phyloP scores from a whole-genome alignment of 2,888 invertebrate genomes.

The Eustalomyia histrio region DNA sequence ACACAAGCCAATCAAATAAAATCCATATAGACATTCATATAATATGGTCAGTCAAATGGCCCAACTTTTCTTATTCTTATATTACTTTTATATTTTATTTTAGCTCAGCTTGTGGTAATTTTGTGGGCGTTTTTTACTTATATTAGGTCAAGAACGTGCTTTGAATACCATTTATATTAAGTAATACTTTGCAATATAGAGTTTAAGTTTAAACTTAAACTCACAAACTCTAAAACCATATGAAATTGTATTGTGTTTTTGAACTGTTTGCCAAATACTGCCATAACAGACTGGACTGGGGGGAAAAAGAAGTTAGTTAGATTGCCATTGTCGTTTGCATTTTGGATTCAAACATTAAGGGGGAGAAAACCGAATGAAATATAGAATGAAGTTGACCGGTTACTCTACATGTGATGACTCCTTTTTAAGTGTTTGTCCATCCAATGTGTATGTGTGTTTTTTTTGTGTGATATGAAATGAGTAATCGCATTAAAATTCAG shows the following conservation, averaged over 20 bases:
- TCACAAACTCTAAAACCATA: conserved; percentile 19
- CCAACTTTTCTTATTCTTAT: conserved; percentile 42
- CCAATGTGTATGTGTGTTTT: background rate
- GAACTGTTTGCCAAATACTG: conserved; percentile 51
- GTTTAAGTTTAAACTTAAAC: conserved; percentile 37
- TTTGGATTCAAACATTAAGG: background rate
- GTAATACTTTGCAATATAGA: conserved; percentile 50
- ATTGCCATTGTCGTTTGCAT: conserved; percentile 17
- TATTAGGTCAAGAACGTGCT: conserved; percentile 79
- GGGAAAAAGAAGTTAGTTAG: conserved; percentile 23
- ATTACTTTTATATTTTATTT: conserved; percentile 9
- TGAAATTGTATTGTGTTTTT: conserved; percentile 25
- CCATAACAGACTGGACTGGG: conserved; percentile 7
- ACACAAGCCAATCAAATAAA: conserved; percentile 65
- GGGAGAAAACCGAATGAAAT: conserved; percentile 21
- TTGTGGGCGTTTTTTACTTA: conserved; percentile 77
- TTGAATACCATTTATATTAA: conserved; percentile 70
- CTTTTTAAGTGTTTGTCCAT: background rate
- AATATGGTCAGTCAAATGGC: conserved; percentile 51
- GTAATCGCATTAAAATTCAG: conserved; percentile 46
- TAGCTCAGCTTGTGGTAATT: conserved; percentile 76
- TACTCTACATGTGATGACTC: conserved; percentile 25
- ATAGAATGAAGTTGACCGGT: conserved; percentile 23
- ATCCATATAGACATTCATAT: conserved; percentile 55
- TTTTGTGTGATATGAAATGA: conserved; percentile 7